A percentile compares a stretch with the other conserved stretches of the same genome.
Evolutionary conservation across 2,888 invertebrate genomes (phyloP).

Genomic region (Slavum lentiscoides): DNA sequence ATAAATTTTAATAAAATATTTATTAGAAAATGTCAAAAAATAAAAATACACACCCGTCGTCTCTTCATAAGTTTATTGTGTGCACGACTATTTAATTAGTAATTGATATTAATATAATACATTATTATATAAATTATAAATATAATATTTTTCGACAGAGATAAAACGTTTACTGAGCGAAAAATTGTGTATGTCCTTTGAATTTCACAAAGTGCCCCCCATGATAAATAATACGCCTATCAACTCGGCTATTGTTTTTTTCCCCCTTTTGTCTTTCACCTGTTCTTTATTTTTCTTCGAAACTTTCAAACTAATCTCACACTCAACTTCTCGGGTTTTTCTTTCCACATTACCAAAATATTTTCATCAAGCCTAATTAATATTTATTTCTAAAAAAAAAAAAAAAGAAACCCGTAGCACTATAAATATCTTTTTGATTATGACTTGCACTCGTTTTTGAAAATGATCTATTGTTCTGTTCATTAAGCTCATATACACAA

Average conservation of each 20-base stretch:
- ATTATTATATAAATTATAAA: too few species aligned
- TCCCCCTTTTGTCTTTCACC: not conserved
- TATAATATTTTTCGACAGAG: not conserved
- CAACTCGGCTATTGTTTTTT: not conserved
- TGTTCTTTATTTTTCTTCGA: not conserved
- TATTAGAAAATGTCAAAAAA: too few species aligned
- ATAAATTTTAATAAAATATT: too few species aligned
- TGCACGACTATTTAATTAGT: not conserved
- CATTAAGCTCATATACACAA: not conserved
- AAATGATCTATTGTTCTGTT: constrained; percentile 5
- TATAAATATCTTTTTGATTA: not conserved
- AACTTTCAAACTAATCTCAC: not conserved
- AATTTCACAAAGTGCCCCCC: not conserved
- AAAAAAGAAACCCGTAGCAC: not conserved
- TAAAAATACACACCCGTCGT: not conserved
- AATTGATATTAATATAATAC: not conserved
- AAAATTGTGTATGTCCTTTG: not conserved
- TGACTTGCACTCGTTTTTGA: not conserved
- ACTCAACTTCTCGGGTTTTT: not conserved
- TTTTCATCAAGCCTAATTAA: not conserved
- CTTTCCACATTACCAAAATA: not conserved
- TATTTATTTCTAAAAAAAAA: too few species aligned
- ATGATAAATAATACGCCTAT: not conserved
- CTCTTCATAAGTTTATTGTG: not conserved
- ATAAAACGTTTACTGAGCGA: not conserved